Conservation (phyloP, 2,797 vertebrate genomes). For the Centropyge bicolor region DNA sequence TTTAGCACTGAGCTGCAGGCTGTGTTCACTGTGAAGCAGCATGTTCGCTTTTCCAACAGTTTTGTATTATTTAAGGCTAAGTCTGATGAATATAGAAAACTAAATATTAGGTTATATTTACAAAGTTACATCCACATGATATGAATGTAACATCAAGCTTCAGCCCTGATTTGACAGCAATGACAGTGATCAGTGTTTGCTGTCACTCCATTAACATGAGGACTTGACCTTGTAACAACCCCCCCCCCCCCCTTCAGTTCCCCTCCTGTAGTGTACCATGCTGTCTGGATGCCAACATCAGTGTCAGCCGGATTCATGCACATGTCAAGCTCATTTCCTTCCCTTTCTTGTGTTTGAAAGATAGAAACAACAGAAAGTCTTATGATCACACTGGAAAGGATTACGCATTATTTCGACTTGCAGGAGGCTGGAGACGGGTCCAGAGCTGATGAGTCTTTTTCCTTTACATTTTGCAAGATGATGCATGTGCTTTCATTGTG, state of each 20-base stretch:
- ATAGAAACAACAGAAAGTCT: neutral
- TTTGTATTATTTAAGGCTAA: neutral
- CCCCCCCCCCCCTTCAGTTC: neutral
- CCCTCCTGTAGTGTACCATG: neutral
- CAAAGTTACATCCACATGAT: neutral
- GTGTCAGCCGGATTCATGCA: slow-evolving; percentile 29
- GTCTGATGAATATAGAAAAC: neutral
- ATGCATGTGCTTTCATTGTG: slow-evolving; percentile 60
- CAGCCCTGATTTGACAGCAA: neutral
- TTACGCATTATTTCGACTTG: neutral
- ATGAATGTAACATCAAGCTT: neutral
- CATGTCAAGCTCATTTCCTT: neutral
- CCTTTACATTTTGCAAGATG: slow-evolving; percentile 12
- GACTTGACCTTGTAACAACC: slow-evolving; percentile 13
- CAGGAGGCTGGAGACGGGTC: neutral
- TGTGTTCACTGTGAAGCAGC: neutral
- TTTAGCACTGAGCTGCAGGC: neutral
- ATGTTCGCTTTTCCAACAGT: neutral
- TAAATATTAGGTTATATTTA: neutral
- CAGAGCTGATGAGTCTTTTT: neutral
- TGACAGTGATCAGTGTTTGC: neutral
- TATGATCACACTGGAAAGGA: neutral
- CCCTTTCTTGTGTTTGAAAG: slow-evolving; percentile 9
- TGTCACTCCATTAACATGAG: neutral
- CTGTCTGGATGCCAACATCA: neutral